Base-by-base conservation (phyloP, 2,888 invertebrate species). In the Eupithecia dodoneata region DNA sequence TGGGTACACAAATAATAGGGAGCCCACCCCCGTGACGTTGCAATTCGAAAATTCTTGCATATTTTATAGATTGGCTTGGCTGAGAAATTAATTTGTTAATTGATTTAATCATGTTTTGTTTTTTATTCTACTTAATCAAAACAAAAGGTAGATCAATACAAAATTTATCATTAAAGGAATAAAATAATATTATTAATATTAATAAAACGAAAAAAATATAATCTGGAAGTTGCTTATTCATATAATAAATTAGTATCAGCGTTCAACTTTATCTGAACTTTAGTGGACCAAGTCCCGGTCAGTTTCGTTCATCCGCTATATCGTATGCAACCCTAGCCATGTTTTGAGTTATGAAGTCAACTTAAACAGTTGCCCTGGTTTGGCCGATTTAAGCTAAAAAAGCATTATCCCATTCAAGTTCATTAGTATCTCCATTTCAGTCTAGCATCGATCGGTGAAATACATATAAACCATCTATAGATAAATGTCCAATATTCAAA, bases 281-380 rank as follows among this genome's bases (percentile, higher is more conserved):
- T 59, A 59, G n/a, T 59, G 18, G 59, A 59, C 59, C 18, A 59
- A n/a, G 59, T 59, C 59, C 55, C 52, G 18, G 59, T 10, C 59
- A 59, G 18, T 59, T 3, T 59, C 9, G 59, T 18, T 59, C 18
- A 59, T 4, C 18, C 18, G 18, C 59, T 59, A 59, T 9, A 59
- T 18, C 10, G 9, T 59, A 59, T 59, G 59, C 59, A 18, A 59
- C 59, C 74, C 72, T 77, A 77, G 59, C 72, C 2, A 72, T 75
- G 72, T 72, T 75, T 75, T 75, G 59, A 59, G 9, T 59, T 18
- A 59, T 59, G 18, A 59, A 59, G 59, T 59, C 66, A 71, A 66
- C 45, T 55, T 10, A 71, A 71, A 66, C 65, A 66, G 71, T 52
- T 66, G 41, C 71, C 42, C 65, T 42, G 66, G 42, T 52, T 52